phyloP scores from a whole-genome alignment of 2,113 vertebrate genomes.

The Rynchops niger region DNA sequence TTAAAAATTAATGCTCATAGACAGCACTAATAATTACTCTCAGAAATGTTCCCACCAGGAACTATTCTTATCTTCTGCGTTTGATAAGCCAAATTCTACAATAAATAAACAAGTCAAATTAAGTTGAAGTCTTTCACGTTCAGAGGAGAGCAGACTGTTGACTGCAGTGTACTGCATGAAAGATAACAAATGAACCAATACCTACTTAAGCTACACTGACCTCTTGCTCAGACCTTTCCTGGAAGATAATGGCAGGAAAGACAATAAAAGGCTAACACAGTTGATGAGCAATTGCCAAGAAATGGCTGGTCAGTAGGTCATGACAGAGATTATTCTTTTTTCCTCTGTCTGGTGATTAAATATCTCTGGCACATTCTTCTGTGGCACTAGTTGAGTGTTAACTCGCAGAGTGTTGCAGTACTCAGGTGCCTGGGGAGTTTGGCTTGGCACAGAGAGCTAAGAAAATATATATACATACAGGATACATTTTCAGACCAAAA shows the following conservation, averaged over 20 bases:
- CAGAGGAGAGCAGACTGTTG: not conserved
- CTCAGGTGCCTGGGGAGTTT: not conserved
- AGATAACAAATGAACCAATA: conserved; percentile 16
- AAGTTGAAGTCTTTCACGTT: not conserved
- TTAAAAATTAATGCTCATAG: not conserved
- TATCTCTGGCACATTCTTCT: not conserved
- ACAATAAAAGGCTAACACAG: not conserved
- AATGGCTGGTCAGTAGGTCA: conserved; percentile 29
- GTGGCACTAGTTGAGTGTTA: not conserved
- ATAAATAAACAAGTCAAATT: not conserved
- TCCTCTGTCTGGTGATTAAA: not conserved
- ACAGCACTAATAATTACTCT: not conserved
- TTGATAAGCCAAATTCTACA: not conserved
- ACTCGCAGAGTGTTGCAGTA: not conserved
- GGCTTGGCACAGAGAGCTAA: not conserved
- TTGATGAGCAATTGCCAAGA: conserved; percentile 48
- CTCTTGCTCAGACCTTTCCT: conserved; percentile 30
- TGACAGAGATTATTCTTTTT: not conserved
- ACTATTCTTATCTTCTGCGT: not conserved
- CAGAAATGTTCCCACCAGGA: not conserved
- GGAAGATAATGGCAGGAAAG: conserved; percentile 6
- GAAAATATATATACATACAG: not conserved
- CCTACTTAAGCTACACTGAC: not conserved
- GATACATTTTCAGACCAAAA: not conserved
- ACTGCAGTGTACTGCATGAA: not conserved